phyloP scores from a whole-genome alignment of 1,140 invertebrate species.

The Papilio glaucus region DNA sequence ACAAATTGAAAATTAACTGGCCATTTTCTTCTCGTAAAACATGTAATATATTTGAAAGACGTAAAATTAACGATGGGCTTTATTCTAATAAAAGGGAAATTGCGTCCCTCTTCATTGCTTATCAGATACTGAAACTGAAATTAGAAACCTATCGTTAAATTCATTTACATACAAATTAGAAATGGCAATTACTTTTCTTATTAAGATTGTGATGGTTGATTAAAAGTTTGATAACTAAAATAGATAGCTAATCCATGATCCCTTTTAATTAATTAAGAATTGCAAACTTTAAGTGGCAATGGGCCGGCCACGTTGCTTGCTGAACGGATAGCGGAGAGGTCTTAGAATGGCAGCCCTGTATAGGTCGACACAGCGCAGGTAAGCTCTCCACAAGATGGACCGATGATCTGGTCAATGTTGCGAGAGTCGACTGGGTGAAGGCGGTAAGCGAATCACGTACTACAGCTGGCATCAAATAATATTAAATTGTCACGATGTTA shows the following conservation, averaged over 20 bases:
- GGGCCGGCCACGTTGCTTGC: too few species aligned
- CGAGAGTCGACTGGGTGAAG: too few species aligned
- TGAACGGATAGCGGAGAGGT: too few species aligned
- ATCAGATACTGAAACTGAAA: slow-evolving; percentile 19
- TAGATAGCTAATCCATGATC: not conserved
- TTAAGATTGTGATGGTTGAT: not conserved
- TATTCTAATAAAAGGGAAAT: slow-evolving; percentile 18
- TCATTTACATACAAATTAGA: slow-evolving; percentile 21
- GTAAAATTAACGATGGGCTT: slow-evolving; percentile 10
- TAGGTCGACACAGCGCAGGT: too few species aligned
- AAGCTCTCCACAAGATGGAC: too few species aligned
- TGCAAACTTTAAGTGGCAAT: too few species aligned
- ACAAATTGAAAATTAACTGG: slow-evolving; percentile 15
- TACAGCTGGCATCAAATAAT: not conserved
- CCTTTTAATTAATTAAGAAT: too few species aligned
- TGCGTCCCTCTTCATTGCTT: slow-evolving; percentile 7
- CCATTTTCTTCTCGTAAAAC: slow-evolving; percentile 11
- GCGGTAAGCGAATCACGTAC: not conserved
- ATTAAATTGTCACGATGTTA: not conserved
- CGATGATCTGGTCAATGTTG: too few species aligned
- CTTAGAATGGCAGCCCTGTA: too few species aligned
- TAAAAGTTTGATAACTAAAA: not conserved
- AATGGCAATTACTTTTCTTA: slow-evolving; percentile 7
- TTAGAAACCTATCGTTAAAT: slow-evolving; percentile 14
- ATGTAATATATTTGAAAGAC: slow-evolving; percentile 5